Evolutionary conservation across 2,888 invertebrate genomes (phyloP).

Genomic region (Diadromus collaris): DNA sequence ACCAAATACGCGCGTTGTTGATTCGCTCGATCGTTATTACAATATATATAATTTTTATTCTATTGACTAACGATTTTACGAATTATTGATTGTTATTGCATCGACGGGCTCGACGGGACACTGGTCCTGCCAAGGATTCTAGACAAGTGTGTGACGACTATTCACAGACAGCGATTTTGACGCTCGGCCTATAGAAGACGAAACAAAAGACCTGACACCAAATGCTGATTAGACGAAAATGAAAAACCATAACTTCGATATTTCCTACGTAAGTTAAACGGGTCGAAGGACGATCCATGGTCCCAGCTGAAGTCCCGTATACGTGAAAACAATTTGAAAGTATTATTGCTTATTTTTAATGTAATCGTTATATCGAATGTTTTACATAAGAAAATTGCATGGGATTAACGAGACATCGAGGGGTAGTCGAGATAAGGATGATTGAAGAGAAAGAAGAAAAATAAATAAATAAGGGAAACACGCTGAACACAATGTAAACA

Average conservation of each 20-base stretch:
- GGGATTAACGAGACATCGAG: slow-evolving; percentile 9
- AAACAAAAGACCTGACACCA: not conserved
- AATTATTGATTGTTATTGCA: slow-evolving; percentile 8
- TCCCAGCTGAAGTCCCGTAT: slow-evolving; percentile 48
- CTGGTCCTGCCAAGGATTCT: slow-evolving; percentile 19
- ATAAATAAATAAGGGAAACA: slow-evolving; percentile 4
- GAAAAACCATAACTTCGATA: slow-evolving; percentile 43
- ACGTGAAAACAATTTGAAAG: slow-evolving; percentile 77
- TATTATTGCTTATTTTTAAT: slow-evolving; percentile 77
- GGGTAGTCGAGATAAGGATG: not conserved
- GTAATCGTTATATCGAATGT: slow-evolving; percentile 71
- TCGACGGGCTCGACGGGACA: slow-evolving; percentile 46
- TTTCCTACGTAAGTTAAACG: slow-evolving; percentile 43
- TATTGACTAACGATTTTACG: not conserved
- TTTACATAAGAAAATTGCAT: slow-evolving; percentile 62
- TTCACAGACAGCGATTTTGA: slow-evolving; percentile 23
- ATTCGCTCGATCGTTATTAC: not conserved
- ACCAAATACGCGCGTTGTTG: no score
- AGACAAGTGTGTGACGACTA: slow-evolving; percentile 8
- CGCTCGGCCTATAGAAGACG: slow-evolving; percentile 40
- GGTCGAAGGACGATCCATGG: slow-evolving; percentile 27
- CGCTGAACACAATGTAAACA: slow-evolving; percentile 40
- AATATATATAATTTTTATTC: not conserved
- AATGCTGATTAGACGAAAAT: slow-evolving; percentile 11
- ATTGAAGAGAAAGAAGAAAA: slow-evolving; percentile 8